Conservation (phyloP, 2,888 invertebrate genomes). For the Syritta pipiens region DNA sequence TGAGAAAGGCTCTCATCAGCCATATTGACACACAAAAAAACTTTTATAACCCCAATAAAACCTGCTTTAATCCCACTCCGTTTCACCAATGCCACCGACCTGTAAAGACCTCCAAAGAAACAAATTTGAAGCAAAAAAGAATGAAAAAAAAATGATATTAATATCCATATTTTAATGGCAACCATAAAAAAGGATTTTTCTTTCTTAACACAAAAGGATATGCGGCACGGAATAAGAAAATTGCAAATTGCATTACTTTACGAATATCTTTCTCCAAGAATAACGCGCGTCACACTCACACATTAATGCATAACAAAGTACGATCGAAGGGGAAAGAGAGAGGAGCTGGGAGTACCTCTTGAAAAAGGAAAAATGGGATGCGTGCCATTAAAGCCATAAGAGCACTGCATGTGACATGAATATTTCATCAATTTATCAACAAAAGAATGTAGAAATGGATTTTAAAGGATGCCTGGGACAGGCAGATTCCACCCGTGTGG, state of each 20-base stretch:
- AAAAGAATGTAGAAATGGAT: slow-evolving; percentile 59
- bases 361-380: slow-evolving; percentile 22
- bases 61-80: slow-evolving; percentile 30
- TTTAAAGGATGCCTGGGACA: slow-evolving; percentile 28
- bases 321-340: background rate
- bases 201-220: slow-evolving; percentile 31
- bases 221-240: slow-evolving; percentile 50
- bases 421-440: slow-evolving; percentile 69
- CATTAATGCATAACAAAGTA: slow-evolving; percentile 7
- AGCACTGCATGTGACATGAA: slow-evolving; percentile 68
- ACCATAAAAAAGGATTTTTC: slow-evolving; percentile 53
- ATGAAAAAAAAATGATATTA: slow-evolving; percentile 25
- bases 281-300: background rate
- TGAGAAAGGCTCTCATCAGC: background rate
- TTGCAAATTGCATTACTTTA: slow-evolving; percentile 68
- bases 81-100: background rate
- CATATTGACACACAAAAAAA: slow-evolving; percentile 14
- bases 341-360: slow-evolving; percentile 4
- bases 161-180: slow-evolving; percentile 63
- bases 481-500: slow-evolving; percentile 21
- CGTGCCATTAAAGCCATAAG: slow-evolving; percentile 61
- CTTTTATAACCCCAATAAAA: slow-evolving; percentile 50
- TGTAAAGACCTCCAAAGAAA: background rate
- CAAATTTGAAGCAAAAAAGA: slow-evolving; percentile 2
- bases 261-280: background rate